Base-by-base conservation (phyloP, 2,113 vertebrate genomes). In the Ptilorrhoa leucosticta region DNA sequence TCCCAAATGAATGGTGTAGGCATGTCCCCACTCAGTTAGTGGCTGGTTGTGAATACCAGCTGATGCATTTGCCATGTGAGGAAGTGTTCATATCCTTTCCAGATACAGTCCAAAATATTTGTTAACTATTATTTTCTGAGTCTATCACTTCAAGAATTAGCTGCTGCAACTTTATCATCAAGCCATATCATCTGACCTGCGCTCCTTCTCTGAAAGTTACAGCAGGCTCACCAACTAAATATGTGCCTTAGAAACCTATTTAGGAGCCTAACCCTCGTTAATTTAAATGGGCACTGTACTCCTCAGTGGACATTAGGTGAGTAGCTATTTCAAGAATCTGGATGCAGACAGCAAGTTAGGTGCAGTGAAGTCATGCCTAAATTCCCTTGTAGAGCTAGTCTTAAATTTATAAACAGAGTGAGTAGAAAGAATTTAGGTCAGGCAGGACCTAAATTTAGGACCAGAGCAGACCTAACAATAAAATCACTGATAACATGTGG, bases 111-210 rank as follows among this genome's bases (percentile, higher is more conserved):
- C 30, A 27, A 91, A 91, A 69, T 37, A 71, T 79, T 96, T 84
- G 56, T 61, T 77, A 91, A 37, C 45, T 58, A 31, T 93, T 93
- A 60, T 68, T 82, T 65, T 91, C 51, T 70, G 7, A 71, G 31
- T 28, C 22, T 78, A 64, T 68, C 33, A 56, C 28, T 83, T 83
- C 50, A 89, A 73, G 37, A 69, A 73, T 71, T 82, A 87, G 21
- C 57, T 75, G 13, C 61, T 78, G 47, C 70, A 77, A 81, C 26
- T 89, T 89, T 78, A 56, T 33, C 18, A 28, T 26, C 44, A 33
- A 44, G 61, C 13, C 2, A 0, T 76, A 69, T 57, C 0, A 0
- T 57, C 28, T 76, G n/a, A 61, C 39, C 65, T 27, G 14, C 22
- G 70, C 16, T 80, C 23, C 19, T 72, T 16, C 28, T 69, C 57